phyloP scores from a whole-genome alignment of 2,797 vertebrate genomes.

The Odontamblyopus rebecca region DNA sequence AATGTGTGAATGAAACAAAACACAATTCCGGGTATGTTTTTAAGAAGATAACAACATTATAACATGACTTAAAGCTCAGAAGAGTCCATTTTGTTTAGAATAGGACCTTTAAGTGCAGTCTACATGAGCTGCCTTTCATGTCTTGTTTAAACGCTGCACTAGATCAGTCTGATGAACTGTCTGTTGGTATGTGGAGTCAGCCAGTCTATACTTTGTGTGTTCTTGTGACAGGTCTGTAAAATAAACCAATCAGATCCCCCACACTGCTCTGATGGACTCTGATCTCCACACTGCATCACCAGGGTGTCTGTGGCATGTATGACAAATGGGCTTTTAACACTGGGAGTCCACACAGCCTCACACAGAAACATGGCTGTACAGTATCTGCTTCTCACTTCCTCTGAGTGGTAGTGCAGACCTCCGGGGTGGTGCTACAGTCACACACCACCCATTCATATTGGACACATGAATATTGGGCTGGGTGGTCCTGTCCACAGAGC shows the following conservation, averaged over 20 bases:
- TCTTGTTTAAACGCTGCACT: background rate
- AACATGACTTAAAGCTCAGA: no score
- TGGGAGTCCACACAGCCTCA: slow-evolving; percentile 45
- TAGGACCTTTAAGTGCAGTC: no score
- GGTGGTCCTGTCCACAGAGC: slow-evolving; percentile 6
- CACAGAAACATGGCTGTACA: slow-evolving; percentile 41
- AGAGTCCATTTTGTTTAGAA: no score
- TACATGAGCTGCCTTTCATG: background rate
- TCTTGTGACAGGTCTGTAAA: slow-evolving; percentile 32
- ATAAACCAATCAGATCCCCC: slow-evolving; percentile 42
- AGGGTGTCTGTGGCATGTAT: slow-evolving; percentile 39
- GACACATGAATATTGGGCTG: background rate
- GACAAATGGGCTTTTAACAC: slow-evolving; percentile 58
- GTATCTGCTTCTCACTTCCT: slow-evolving; percentile 14
- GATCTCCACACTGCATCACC: slow-evolving; percentile 10
- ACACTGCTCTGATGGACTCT: slow-evolving; percentile 24
- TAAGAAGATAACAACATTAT: no score
- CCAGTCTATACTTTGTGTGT: slow-evolving; percentile 15
- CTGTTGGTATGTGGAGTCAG: slow-evolving; percentile 24
- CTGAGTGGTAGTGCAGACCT: slow-evolving; percentile 1
- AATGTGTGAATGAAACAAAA: no score
- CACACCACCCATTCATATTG: background rate
- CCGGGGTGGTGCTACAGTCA: background rate
- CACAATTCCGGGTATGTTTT: no score
- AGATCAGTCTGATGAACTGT: background rate